Evolutionary conservation across 2,888 invertebrate genomes (phyloP), one percentile per base, ranked within the genome.

Genomic region (Punctoribates punctum): DNA sequence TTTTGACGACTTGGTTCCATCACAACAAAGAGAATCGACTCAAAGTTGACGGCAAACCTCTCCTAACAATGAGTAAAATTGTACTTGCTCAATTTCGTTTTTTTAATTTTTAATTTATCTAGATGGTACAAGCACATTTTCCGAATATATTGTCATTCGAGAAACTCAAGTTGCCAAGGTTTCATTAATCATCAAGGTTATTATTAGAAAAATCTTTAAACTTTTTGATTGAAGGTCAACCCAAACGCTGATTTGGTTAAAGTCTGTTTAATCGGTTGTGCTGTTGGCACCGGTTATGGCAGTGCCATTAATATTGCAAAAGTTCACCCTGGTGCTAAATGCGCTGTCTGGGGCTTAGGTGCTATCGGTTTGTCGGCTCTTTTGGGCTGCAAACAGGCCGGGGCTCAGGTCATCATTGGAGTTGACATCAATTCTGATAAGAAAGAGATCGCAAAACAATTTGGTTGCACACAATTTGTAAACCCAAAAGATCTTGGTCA

Each of bases 321-420:
- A 27, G 85, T 87, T 0, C 85, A 82, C 73, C n/a, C 74, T 8
- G 82, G 82, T 15, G 81, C 81, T 60, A 82, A 81, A 1, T 82
- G 82, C n/a, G 84, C 83, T 20, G 82, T 84, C 4, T 85, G 82
- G 82, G 84, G 84, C 9, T 80, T 85, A n/a, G 84, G 84, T 15
- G 83, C 83, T 1, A 83, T 84, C n/a, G 84, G 84, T 25, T 78
- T 84, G 76, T 82, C 84, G 9, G 82, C 81, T 11, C 81, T 84
- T 70, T 82, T 84, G 83, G 84, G 84, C 13, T 82, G 83, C 27
- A 82, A 81, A 75, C 81, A 80, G 17, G 82, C 81, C n/a, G 83
- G 83, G 20, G 84, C 84, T 20, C 80, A 81, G 15, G 78, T 80
- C 23, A 73, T 80, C 51, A 79, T 80, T 38, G 79, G 78, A 4